These are phyloP conservation scores for Papilio machaon DNA, from an alignment of 1,140 invertebrate genomes.

Conservation along the genomic window DNA sequence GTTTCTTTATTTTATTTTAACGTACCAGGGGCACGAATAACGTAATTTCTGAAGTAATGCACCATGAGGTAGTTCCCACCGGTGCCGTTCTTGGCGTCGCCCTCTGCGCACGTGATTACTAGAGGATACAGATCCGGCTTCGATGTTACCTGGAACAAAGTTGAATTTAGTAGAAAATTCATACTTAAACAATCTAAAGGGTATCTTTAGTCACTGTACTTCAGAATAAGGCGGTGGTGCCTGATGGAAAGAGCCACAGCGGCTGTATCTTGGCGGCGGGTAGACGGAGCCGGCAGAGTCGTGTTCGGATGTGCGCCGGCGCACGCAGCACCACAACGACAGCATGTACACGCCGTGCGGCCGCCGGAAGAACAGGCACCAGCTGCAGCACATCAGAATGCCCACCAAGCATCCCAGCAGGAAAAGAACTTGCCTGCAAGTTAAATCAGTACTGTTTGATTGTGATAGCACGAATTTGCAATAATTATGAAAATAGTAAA, in stretches of 20 bases:
- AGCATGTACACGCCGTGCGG: slow-evolving; percentile 82
- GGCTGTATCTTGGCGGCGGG: slow-evolving; percentile 89
- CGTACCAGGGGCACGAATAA: slow-evolving; percentile 85
- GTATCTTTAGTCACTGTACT: slow-evolving; percentile 75
- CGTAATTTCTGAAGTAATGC: slow-evolving; percentile 90
- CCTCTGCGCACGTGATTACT: slow-evolving; percentile 89
- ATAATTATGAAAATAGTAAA: not conserved
- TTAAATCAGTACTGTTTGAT: not conserved
- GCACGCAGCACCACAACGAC: slow-evolving; percentile 64
- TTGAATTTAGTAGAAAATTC: slow-evolving; percentile 23
- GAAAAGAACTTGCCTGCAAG: slow-evolving; percentile 68
- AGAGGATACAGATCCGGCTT: slow-evolving; percentile 92
- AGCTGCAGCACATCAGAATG: slow-evolving; percentile 85
- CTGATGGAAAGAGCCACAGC: slow-evolving; percentile 90
- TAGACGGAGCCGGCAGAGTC: slow-evolving; percentile 89
- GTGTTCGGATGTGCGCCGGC: slow-evolving; percentile 83
- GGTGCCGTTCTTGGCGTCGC: slow-evolving; percentile 85
- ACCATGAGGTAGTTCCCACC: slow-evolving; percentile 90
- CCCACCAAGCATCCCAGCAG: slow-evolving; percentile 75
- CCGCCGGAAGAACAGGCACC: slow-evolving; percentile 85
- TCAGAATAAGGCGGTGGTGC: slow-evolving; percentile 91
- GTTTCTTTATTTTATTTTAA: slow-evolving; percentile 23
- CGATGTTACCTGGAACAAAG: slow-evolving; percentile 86
- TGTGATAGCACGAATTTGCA: not conserved
- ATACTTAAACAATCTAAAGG: not conserved